Evolutionary conservation across 35 echinoderm and acorn worm genomes (phyloP), one percentile per base, ranked within the genome.

Genomic region (Heliocidaris erythrogramma): DNA sequence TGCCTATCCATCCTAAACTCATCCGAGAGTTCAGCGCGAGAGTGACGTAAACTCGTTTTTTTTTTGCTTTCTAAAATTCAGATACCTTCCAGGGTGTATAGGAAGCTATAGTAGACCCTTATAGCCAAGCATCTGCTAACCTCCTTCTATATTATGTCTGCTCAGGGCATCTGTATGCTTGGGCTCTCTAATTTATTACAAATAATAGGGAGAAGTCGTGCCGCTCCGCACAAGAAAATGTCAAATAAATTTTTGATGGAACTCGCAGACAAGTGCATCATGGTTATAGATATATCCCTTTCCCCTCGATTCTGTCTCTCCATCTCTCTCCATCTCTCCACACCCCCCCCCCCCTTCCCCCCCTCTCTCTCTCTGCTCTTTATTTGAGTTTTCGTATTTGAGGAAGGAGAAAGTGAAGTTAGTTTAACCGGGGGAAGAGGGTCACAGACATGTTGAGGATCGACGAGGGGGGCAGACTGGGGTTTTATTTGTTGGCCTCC

Each of bases 221-320:
- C 87, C 87, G 87, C 87, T 89, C 30, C 31, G 31, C 87, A 89
- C 87, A 89, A 89, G 87, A 89, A 89, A 89, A 89, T 89, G 87
- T 89, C 87, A 89, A 89, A 89, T 89, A 89, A 89, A 89, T 89
- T 89, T 89, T 89, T 89, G 87, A 89, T 89, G 87, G 31, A 48
- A 89, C 87, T 32, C 32, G 14, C 87, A 89, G 87, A 89, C 87
- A 89, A 89, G 87, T 89, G 87, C 87, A 89, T 42, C 31, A 47
- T 89, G 47, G 85, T 86, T 86, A 86, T 86, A 56, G 52, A 56
- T 56, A 56, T 78, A 78, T 78, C 65, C 65, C 65, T 78, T 78
- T 27, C 65, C 60, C 65, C 65, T 78, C 65, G 18, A 78, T n/a
- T n/a, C 65, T 78, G 18, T 71, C 65, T 78, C 27, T 78, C 65